Evolutionary conservation across 2,113 vertebrate species (phyloP).

Genomic region (Diphyllodes magnificus): DNA sequence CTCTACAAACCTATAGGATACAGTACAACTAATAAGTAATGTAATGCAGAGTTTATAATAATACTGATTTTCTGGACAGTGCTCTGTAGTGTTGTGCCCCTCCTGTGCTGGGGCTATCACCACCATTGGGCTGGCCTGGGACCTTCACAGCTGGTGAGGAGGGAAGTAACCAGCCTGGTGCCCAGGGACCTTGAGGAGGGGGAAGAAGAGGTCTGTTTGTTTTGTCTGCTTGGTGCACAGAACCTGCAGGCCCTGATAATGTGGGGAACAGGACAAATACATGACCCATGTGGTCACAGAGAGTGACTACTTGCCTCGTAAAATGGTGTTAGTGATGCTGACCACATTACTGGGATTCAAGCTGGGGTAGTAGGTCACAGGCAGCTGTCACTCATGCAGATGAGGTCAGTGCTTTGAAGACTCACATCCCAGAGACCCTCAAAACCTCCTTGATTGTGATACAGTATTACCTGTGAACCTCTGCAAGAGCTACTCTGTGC

Average conservation of each 20-base stretch:
- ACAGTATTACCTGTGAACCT: accelerated
- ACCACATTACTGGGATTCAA: accelerated
- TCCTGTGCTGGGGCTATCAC: neutral
- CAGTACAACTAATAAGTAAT: too few species aligned
- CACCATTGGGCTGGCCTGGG: accelerated
- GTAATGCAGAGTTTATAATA: neutral
- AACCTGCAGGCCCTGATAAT: neutral
- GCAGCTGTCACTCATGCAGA: neutral
- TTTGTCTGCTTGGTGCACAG: neutral
- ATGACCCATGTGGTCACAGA: accelerated
- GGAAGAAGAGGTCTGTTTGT: neutral
- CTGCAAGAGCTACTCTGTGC: neutral
- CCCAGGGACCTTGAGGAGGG: neutral
- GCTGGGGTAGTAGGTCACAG: accelerated
- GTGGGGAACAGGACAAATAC: accelerated
- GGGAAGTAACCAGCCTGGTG: accelerated
- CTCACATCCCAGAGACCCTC: neutral
- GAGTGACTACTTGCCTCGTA: neutral
- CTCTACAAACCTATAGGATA: neutral
- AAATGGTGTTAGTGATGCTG: neutral
- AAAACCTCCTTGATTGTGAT: neutral
- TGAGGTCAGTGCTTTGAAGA: neutral
- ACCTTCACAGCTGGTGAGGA: neutral
- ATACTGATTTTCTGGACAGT: neutral
- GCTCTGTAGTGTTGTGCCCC: too few species aligned